Evolutionary conservation across 2,113 vertebrate species (phyloP), one percentile per base, ranked within the genome.

Genomic region (Mellivora capensis): DNA sequence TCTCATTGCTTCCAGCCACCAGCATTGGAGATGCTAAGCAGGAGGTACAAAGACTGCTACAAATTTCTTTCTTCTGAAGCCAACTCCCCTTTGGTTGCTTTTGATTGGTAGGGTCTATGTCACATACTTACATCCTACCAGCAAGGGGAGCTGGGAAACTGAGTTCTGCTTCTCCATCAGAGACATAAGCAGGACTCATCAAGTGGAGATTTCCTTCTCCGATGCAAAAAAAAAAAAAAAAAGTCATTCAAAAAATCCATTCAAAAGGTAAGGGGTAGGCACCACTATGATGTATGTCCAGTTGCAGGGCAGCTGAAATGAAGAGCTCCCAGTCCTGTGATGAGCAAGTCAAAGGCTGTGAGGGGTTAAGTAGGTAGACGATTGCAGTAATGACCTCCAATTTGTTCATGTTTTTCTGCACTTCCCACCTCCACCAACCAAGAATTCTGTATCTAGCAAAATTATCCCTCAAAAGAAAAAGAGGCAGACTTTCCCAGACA

Each of bases 231-330:
- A 59, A 57, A 9, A 3, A 59, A 59, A 10, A 25, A 1, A 57
- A 57, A 57, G 1, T 3, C 17, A 54, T 18, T 54, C 6, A 57
- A 57, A 57, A 91, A 42, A 13, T 12, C 9, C 37, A 44, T 71
- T 83, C 49, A 54, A n/a, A 54, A 87, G 25, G 49, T 52, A 23
- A 23, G 3, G 18, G 11, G 44, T 6, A 52, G n/a, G n/a, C 57
- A 77, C 25, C n/a, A 34, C 10, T 31, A 39, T 42, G 82, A 42
- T 44, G 0, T n/a, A 14, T 9, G 42, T 31, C 44, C n/a, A 67
- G 1, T 18, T 18, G 0, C 20, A 42, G n/a, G 27, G 5, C 34
- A 86, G 7, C 80, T 27, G 17, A 1, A 1, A 18, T 4, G n/a
- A 44, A 34, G 3, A 77, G 44, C 27, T 44, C 39, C 91, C 17